Evolutionary conservation across 2,888 invertebrate genomes (phyloP).

Genomic region (Leptura quadrifasciata): DNA sequence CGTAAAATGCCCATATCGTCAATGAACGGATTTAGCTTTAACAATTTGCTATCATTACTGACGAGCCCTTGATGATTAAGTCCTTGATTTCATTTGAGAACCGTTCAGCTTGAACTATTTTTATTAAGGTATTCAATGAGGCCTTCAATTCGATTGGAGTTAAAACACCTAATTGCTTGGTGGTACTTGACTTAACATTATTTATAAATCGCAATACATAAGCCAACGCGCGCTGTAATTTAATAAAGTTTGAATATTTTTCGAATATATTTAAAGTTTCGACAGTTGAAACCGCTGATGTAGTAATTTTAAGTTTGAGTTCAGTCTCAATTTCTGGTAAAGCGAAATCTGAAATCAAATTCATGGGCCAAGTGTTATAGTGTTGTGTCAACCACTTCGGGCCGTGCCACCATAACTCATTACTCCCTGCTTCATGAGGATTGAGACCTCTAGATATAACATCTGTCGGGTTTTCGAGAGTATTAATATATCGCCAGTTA

Average conservation of each 20-base stretch:
- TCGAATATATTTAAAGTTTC: background rate
- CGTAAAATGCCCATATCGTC: background rate
- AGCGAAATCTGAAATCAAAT: background rate
- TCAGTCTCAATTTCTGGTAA: background rate
- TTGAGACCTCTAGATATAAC: slow-evolving; percentile 28
- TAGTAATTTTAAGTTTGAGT: background rate
- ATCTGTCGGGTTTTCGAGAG: slow-evolving; percentile 32
- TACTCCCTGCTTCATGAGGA: slow-evolving; percentile 18
- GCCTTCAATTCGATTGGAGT: background rate
- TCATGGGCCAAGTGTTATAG: background rate
- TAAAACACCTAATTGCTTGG: background rate
- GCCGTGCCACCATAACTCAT: slow-evolving; percentile 35
- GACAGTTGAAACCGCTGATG: background rate
- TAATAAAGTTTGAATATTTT: background rate
- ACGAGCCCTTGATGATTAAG: background rate
- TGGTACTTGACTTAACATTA: background rate
- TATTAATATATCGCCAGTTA: slow-evolving; percentile 30
- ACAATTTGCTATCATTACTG: background rate
- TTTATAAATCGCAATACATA: background rate
- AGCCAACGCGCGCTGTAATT: background rate
- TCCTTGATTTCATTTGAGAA: background rate
- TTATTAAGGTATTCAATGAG: background rate
- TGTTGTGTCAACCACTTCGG: slow-evolving; percentile 29
- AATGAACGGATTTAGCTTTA: background rate
- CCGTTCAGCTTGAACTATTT: background rate